Conservation (phyloP, 1,140 invertebrate species). For the Laodelphax striatellus region DNA sequence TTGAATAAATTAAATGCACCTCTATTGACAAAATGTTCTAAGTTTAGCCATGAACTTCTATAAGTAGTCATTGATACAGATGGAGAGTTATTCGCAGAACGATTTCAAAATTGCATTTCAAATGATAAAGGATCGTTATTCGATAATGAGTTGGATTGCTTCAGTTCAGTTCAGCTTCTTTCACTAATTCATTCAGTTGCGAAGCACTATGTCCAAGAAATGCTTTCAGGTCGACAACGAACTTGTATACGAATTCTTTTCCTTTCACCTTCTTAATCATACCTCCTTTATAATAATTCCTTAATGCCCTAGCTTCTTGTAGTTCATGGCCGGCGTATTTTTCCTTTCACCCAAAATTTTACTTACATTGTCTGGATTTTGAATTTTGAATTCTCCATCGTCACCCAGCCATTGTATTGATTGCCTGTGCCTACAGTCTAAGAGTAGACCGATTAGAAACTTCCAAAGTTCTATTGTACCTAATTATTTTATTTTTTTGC, state of each 20-base stretch:
- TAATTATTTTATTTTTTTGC: not conserved
- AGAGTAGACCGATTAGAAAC: slow-evolving; percentile 77
- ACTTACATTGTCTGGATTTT: slow-evolving; percentile 74
- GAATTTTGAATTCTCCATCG: slow-evolving; percentile 76
- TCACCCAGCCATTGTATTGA: slow-evolving; percentile 75
- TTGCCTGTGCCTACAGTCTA: slow-evolving; percentile 57
- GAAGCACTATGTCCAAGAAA: slow-evolving; percentile 69
- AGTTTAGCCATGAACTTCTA: no score
- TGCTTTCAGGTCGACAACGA: slow-evolving; percentile 75
- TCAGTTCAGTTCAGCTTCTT: slow-evolving; percentile 32
- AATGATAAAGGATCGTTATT: not conserved
- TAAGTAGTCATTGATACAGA: no score
- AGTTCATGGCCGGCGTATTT: slow-evolving; percentile 90
- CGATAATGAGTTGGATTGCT: no score
- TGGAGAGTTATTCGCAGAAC: no score
- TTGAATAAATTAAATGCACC: no score
- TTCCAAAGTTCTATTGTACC: slow-evolving; percentile 70
- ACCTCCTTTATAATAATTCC: slow-evolving; percentile 85
- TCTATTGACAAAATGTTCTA: no score
- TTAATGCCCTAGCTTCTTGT: slow-evolving; percentile 75
- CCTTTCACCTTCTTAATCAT: slow-evolving; percentile 71
- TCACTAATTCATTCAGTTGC: slow-evolving; percentile 63
- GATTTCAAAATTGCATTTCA: no score
- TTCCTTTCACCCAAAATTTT: slow-evolving; percentile 79
- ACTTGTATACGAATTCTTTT: slow-evolving; percentile 85